These are phyloP conservation scores for Notiomystis cincta DNA, from an alignment of 2,113 vertebrate genomes.

Conservation along the genomic window DNA sequence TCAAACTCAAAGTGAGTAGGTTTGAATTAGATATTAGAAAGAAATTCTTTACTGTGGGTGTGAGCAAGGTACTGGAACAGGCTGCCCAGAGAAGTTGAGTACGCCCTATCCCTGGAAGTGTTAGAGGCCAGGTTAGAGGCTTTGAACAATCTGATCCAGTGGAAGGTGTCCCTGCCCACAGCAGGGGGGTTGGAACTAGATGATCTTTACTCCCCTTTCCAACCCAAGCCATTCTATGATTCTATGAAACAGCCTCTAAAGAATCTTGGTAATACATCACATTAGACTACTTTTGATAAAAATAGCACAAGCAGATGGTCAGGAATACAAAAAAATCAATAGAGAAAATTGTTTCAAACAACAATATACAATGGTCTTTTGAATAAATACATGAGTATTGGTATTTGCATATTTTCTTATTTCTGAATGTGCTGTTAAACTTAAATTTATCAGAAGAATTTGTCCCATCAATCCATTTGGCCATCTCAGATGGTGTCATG, in stretches of 20 bases:
- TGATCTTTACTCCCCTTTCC: not conserved
- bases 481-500: not conserved
- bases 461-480: not conserved
- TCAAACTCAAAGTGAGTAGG: not conserved
- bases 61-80: not conserved
- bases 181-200: fast-evolving
- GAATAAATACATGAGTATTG: not conserved
- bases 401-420: not conserved
- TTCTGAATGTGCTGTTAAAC: not conserved
- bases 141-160: not conserved
- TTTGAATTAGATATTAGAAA: not conserved
- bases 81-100: not conserved
- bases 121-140: not conserved
- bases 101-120: not conserved
- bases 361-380: not conserved
- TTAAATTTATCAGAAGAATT: not conserved
- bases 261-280: not conserved
- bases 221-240: not conserved
- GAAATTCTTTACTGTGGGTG: not conserved
- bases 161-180: not conserved
- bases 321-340: not conserved
- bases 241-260: not conserved
- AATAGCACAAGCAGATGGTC: not conserved
- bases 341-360: not conserved
- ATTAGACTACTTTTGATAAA: not conserved